Base-by-base conservation (phyloP, 2,888 invertebrate genomes). In the Cephus rjabovi region DNA sequence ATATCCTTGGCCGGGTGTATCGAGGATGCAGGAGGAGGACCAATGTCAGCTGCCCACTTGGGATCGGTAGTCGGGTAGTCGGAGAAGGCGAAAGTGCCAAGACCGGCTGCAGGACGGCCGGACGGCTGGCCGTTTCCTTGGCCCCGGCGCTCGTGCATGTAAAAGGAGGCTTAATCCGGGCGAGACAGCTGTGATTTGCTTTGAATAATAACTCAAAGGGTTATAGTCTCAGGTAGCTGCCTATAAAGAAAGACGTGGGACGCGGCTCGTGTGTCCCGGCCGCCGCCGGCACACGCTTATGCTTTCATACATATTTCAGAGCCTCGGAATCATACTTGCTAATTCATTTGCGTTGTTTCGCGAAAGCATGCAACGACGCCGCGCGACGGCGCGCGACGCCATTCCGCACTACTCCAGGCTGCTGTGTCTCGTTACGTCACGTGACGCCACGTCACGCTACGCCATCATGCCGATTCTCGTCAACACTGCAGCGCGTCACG, bases 181-280 rank as follows among this genome's bases (percentile, higher is more conserved):
- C 74, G 79, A 76, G 74, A 80, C 80, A 81, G 80, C 83, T 82
- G 86, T 88, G 90, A 89, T 90, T 90, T 87, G 88, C 89, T 89
- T 87, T 90, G 89, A 90, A 90, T 90, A 89, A 90, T 89, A 90
- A 90, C 89, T 89, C 90, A 89, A 90, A 90, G 89, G 88, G 83
- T 34, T 81, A 40, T 80, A 70, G n/a, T 31, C 30, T 34, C 30
- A 40, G 31, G 34, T 74, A 68, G 15, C 76, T 73, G 75, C 73
- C 79, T 79, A 35, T 35, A 78, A 76, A 77, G 81, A 80, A 81
- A 77, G 78, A 79, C 79, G 79, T 73, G 56, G 75, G 80, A 77
- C 71, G 79, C 4, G 23, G 30, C 6, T 40, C 40, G 40, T 40
- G 40, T 4, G 40, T 40, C 40, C 40, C 40, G 40, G 4, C 15